Base-by-base conservation (phyloP, 2,113 vertebrate species). In the Dissostichus mawsoni region DNA sequence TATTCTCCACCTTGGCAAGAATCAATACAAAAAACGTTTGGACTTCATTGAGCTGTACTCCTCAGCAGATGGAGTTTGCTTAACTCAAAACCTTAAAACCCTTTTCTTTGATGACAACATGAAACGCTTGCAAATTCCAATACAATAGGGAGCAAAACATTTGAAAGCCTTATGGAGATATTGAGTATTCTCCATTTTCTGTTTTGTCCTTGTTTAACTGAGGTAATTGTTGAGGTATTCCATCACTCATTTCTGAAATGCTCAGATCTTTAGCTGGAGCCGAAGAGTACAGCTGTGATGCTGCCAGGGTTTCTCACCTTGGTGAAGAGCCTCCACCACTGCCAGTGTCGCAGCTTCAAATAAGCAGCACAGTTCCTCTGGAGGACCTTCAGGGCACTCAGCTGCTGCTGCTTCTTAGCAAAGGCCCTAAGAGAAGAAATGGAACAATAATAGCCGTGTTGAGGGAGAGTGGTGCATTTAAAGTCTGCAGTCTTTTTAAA, bases 321-420 rank as follows among this genome's bases (percentile, higher is more conserved):
- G 0, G 98, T 99, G 94, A 99, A 99, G 62, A 99, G 97, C 33
- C 98, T 95, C 98, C 98, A 99, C 98, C 98, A 99, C 92, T 99
- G 98, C 98, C 98, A 99, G 90, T 99, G 98, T 25, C 98, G 95
- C 36, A 99, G 93, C 76, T 99, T 99, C 78, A 99, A 86, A 86
- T 99, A 99, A 0, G 98, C 98, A 0, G 98, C 97, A 23, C 98
- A 99, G 92, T 99, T 99, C 89, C 98, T 97, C 95, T 99, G 98
- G 17, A 99, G 93, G 59, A 99, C 98, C 92, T 99, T 99, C 74
- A 99, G 87, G 29, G 98, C 98, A 44, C 98, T 99, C 68, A 99
- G 93, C 77, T 99, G 98, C 87, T 99, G 98, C 65, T 99, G 98
- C 85, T 99, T 99, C 92, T 99, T 98, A 63, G 97, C 96, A 84